Conservation (phyloP, 2,113 vertebrate species). For the Xenotilapia leptura region DNA sequence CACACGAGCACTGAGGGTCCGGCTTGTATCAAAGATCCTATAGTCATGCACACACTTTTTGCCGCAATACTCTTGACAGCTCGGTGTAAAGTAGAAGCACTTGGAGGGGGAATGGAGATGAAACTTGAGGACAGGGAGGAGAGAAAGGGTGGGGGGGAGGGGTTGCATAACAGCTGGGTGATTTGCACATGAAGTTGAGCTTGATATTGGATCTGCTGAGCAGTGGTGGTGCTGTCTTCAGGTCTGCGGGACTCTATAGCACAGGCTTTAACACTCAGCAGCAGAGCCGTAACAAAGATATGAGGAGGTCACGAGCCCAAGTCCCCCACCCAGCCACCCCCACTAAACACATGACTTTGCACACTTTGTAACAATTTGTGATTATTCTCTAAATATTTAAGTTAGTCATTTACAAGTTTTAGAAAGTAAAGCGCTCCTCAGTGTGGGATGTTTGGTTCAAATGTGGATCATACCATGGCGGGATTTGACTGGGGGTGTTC, state of each 20-base stretch:
- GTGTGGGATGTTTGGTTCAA: neutral
- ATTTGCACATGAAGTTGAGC: neutral
- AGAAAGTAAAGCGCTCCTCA: neutral
- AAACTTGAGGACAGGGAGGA: slow-evolving; percentile 6
- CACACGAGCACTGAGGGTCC: neutral
- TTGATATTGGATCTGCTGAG: neutral
- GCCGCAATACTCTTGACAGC: slow-evolving; percentile 37
- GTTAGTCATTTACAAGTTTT: neutral
- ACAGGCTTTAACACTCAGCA: neutral
- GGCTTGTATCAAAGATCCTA: slow-evolving; percentile 39
- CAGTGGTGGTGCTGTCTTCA: neutral
- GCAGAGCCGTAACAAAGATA: neutral
- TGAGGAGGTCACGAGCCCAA: neutral
- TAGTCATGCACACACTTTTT: neutral
- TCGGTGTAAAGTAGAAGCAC: slow-evolving; percentile 24
- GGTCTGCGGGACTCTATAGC: neutral
- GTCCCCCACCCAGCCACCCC: neutral
- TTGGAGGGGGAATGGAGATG: neutral
- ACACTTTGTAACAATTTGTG: neutral
- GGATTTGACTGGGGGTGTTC: neutral
- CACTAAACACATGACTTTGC: neutral
- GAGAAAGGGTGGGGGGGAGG: neutral
- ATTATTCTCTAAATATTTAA: neutral
- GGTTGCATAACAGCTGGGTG: slow-evolving; percentile 40
- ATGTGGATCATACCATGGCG: neutral